These are phyloP conservation scores for Gari tellinella DNA, from an alignment of 2,888 invertebrate genomes.

Conservation along the genomic window DNA sequence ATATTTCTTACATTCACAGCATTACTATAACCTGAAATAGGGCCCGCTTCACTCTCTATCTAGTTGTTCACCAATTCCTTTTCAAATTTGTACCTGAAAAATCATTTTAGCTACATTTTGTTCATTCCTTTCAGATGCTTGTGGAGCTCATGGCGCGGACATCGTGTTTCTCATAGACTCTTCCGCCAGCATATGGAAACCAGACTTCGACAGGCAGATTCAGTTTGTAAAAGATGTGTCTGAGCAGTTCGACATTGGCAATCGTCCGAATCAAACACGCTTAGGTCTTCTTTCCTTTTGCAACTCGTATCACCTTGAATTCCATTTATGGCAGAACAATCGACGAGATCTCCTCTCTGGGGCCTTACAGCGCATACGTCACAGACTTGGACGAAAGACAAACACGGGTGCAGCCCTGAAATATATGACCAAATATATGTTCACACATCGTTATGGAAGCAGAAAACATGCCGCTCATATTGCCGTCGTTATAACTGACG, in stretches of 20 bases:
- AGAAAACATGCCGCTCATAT: conserved; percentile 55
- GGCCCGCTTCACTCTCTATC: too few species aligned
- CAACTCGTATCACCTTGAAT: conserved; percentile 54
- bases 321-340: conserved; percentile 60
- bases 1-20: too few species aligned
- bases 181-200: conserved; percentile 67
- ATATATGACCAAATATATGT: conserved; percentile 60
- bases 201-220: conserved; percentile 65
- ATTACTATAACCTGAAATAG: too few species aligned
- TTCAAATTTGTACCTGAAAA: too few species aligned
- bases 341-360: conserved; percentile 37
- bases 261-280: conserved; percentile 53
- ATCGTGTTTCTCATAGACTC: conserved; percentile 70
- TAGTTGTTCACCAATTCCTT: too few species aligned
- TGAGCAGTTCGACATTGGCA: conserved; percentile 60
- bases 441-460: conserved; percentile 56
- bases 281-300: conserved; percentile 63
- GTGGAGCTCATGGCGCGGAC: conserved; percentile 49
- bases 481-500: conserved; percentile 67
- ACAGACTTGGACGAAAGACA: conserved; percentile 51
- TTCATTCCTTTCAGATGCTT: conserved; percentile 5
- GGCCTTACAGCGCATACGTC: conserved; percentile 55
- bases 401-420: conserved; percentile 58
- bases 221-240: conserved; percentile 63
- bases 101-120: too few species aligned